These are phyloP conservation scores for Neolamprologus tretocephalus DNA, from an alignment of 2,113 vertebrate species.

Conservation along the genomic window DNA sequence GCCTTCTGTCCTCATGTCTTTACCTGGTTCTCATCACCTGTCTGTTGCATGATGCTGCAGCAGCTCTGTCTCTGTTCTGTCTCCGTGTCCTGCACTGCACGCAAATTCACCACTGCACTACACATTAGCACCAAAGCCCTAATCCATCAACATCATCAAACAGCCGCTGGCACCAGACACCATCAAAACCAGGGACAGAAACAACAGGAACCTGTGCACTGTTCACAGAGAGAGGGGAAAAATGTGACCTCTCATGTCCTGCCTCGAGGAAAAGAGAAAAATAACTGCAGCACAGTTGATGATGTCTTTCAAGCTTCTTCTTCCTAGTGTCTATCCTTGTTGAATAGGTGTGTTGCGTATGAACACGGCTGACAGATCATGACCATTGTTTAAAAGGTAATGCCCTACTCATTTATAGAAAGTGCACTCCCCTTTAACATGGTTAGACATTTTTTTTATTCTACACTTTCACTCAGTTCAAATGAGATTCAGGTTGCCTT, in stretches of 20 bases:
- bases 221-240: not conserved
- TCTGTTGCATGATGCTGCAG: constrained; percentile 28
- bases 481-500: not conserved
- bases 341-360: not conserved
- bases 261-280: not conserved
- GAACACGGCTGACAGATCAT: not conserved
- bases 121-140: constrained; percentile 43
- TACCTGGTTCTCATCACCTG: constrained; percentile 54
- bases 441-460: not conserved
- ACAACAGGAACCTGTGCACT: not conserved
- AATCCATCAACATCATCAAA: constrained; percentile 61
- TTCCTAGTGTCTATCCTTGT: not conserved
- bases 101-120: not conserved
- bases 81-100: not conserved
- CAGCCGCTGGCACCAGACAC: constrained; percentile 21
- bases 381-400: not conserved
- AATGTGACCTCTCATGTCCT: not conserved
- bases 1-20: constrained; percentile 1
- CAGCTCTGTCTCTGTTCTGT: constrained; percentile 37
- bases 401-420: not conserved
- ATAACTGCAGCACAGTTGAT: not conserved
- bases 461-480: not conserved
- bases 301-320: not conserved
- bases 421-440: not conserved
- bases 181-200: constrained; percentile 28